Base-by-base conservation (phyloP, 2,113 vertebrate genomes). In the Podarcis muralis region DNA sequence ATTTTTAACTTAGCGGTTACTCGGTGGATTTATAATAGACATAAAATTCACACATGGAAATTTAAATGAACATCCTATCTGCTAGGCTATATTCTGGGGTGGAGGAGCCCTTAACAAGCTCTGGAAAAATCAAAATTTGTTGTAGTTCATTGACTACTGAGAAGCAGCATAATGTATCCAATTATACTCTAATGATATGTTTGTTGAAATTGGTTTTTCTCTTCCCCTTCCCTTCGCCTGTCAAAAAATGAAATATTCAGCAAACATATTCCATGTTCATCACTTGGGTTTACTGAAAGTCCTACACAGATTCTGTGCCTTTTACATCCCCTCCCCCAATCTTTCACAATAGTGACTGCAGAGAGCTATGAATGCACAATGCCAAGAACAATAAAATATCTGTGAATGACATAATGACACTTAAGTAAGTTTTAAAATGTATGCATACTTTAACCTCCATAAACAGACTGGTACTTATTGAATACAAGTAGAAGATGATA, bases 331-430 rank as follows among this genome's bases (percentile, higher is more conserved):
- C 59, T 20, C 13, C 59, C 59, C 13, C 59, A 15, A 62, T 20
- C 15, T 62, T 15, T 84, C 85, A 93, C 93, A 95, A 92, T 59
- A 90, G 92, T 93, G 88, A 93, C 92, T 95, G 91, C 74, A 95
- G 91, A 94, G 81, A 89, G 65, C 88, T 89, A 94, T 92, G 95
- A 96, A 96, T 93, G 90, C 87, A 96, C 85, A 90, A 86, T 92
- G 91, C 48, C 91, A 88, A 91, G 89, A 92, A 95, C 91, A 96
- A 94, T 89, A 93, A 96, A 95, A 92, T 94, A 96, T 95, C 93
- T 95, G 90, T 95, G 94, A 93, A 94, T 95, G 93, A 90, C 89
- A 95, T 92, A 94, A 95, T 92, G 92, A 91, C 87, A 83, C 85
- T 88, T 87, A 93, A 96, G 89, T 91, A 90, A 35, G 5, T 91